Base-by-base conservation (phyloP, 1,140 invertebrate species). In the Trialeurodes vaporariorum region DNA sequence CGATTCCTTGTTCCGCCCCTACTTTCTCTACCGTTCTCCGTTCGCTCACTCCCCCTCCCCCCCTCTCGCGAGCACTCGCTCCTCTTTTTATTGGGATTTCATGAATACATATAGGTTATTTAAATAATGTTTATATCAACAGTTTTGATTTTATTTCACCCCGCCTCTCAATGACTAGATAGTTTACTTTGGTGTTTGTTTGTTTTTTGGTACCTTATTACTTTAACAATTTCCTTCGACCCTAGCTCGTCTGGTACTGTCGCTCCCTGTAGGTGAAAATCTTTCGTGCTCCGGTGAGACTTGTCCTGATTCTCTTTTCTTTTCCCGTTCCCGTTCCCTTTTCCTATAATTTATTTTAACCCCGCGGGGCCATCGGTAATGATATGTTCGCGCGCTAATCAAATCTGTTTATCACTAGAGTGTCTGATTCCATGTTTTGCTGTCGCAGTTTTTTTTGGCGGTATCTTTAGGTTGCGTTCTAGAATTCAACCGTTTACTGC, bases 81-180 rank as follows among this genome's bases (percentile, higher is more conserved):
- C 34, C 34, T 17, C 5, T 9, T 17, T 49, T 49, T 49, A 49
- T 49, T 49, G 34, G 17, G 34, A 17, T 49, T 49, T 49, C 34
- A 49, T 49, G 34, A 49, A 49, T 49, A 49, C 34, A 49, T 49
- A 49, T 49, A 17, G 34, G 34, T 49, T 49, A 49, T 49, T 49
- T 49, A 49, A 49, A 49, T 49, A 49, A 49, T 49, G 34, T 49
- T 49, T 49, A 49, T 49, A 49, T 49, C 34, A 49, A 49, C 34
- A 49, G 34, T 17, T 49, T 17, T 49, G 34, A 49, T 49, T 49
- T 49, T 49, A 49, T 49, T 49, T 17, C 34, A n/a, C n/a, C n/a
- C n/a, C n/a, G n/a, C 34, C 34, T 9, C 17, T 49, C 34, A 17
- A 49, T 49, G 17, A 49, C 34, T 49, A 49, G 5, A 49, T 17